Conservation (phyloP, 2,888 invertebrate genomes). For the Papilio demoleus region DNA sequence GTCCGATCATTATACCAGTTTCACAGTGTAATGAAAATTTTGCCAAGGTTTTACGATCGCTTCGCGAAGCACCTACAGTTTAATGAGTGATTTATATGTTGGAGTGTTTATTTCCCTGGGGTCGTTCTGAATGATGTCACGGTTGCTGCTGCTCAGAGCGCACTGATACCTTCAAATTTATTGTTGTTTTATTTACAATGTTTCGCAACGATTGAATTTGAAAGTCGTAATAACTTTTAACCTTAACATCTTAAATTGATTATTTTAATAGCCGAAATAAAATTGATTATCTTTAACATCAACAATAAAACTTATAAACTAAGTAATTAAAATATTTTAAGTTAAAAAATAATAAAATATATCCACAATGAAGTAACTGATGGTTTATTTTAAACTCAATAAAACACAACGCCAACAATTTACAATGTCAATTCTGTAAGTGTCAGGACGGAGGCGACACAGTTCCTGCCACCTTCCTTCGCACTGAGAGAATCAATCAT, state of each 20-base stretch:
- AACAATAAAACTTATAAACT: no score
- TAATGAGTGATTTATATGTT: constrained; percentile 60
- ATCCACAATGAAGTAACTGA: no score
- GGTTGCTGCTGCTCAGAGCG: constrained; percentile 12
- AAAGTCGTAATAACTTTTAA: neutral
- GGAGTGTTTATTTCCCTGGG: constrained; percentile 55
- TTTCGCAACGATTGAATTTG: neutral
- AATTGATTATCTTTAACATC: no score
- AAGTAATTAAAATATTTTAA: no score
- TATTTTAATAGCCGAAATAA: no score
- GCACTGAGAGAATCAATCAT: constrained; percentile 65
- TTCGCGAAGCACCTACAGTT: constrained; percentile 51
- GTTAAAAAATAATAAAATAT: no score
- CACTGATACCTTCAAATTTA: constrained; percentile 18
- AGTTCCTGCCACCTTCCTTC: constrained; percentile 8
- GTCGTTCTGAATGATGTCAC: constrained; percentile 32
- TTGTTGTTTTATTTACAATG: constrained; percentile 28
- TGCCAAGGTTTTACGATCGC: constrained; percentile 69
- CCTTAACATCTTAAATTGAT: neutral
- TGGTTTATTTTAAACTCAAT: no score
- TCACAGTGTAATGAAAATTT: constrained; percentile 77
- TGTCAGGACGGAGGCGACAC: constrained; percentile 14
- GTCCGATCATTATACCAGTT: constrained; percentile 75
- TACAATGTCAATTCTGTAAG: constrained; percentile 15
- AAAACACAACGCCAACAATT: no score